A percentile compares a stretch with the other conserved stretches of the same genome.
phyloP scores from a whole-genome alignment of 2,888 invertebrate species.

The Spilarctia lutea region DNA sequence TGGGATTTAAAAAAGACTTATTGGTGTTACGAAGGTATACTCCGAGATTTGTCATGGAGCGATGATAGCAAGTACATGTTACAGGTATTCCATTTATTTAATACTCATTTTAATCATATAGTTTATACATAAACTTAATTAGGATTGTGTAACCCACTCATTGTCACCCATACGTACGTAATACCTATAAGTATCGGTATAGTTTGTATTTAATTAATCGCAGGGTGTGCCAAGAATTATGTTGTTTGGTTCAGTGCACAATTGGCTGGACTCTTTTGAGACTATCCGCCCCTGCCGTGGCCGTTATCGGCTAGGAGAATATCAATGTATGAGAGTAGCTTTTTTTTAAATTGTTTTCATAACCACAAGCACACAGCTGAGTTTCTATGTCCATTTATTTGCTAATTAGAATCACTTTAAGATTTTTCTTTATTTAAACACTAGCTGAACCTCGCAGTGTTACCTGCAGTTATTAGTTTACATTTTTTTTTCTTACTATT shows the following conservation, averaged over 20 bases:
- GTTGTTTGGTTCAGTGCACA: slow-evolving; percentile 1
- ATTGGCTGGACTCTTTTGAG: too few species aligned
- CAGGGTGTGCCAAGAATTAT: slow-evolving; percentile 11
- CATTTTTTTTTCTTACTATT: too few species aligned
- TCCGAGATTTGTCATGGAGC: slow-evolving; percentile 82
- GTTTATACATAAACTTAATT: not conserved
- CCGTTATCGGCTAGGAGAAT: too few species aligned
- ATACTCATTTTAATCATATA: not conserved
- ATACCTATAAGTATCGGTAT: not conserved
- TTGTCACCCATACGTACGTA: slow-evolving; percentile 16
- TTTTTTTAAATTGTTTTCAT: not conserved
- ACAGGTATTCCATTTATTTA: slow-evolving; percentile 66
- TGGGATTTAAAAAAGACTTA: slow-evolving; percentile 85
- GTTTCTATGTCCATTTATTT: not conserved
- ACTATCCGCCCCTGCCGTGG: too few species aligned
- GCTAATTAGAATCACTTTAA: not conserved
- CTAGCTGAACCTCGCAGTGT: too few species aligned
- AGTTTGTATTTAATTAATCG: slow-evolving; percentile 5
- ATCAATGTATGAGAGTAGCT: not conserved
- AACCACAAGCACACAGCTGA: not conserved
- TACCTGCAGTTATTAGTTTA: too few species aligned
- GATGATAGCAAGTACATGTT: slow-evolving; percentile 83
- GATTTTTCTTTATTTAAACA: not conserved
- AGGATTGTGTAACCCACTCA: not conserved
- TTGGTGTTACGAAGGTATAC: slow-evolving; percentile 76